Percentiles rank a stretch among this genome's conserved stretches.
These are phyloP conservation scores for Notechis scutatus DNA, from an alignment of 2,113 vertebrate genomes.

Conservation along the genomic window DNA sequence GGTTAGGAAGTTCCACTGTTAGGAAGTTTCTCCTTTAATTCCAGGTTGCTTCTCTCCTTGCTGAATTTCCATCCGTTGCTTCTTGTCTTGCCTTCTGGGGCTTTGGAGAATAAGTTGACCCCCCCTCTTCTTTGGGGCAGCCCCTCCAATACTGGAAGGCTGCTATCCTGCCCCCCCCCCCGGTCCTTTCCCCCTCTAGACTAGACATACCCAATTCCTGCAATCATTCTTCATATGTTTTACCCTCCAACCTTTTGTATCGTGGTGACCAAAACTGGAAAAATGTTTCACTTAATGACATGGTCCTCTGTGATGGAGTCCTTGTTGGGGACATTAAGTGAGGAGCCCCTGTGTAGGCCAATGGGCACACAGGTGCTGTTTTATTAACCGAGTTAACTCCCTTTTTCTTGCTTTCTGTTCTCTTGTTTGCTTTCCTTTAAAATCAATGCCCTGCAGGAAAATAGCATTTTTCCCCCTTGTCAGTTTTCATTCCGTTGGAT, in stretches of 20 bases:
- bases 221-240: neutral
- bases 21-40: neutral
- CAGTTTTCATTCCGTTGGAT: neutral
- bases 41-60: neutral
- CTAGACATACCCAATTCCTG: neutral
- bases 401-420: slow-evolving; percentile 36
- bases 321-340: neutral
- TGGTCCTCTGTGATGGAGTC: neutral
- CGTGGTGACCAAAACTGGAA: neutral
- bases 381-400: neutral
- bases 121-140: neutral
- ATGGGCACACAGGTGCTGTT: neutral
- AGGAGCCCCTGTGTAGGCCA: neutral
- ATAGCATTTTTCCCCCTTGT: neutral
- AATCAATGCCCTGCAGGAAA: neutral
- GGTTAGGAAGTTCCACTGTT: no score
- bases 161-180: neutral
- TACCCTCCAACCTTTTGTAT: neutral
- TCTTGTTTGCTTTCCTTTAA: slow-evolving; percentile 47
- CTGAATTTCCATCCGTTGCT: rapidly evolving
- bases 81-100: neutral
- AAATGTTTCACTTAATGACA: neutral
- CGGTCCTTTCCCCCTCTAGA: neutral
- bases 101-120: neutral
- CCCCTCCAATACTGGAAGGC: neutral